Evolutionary conservation across 2,888 invertebrate species (phyloP), one percentile per base, ranked within the genome.

Genomic region (Drosophila cognata): DNA sequence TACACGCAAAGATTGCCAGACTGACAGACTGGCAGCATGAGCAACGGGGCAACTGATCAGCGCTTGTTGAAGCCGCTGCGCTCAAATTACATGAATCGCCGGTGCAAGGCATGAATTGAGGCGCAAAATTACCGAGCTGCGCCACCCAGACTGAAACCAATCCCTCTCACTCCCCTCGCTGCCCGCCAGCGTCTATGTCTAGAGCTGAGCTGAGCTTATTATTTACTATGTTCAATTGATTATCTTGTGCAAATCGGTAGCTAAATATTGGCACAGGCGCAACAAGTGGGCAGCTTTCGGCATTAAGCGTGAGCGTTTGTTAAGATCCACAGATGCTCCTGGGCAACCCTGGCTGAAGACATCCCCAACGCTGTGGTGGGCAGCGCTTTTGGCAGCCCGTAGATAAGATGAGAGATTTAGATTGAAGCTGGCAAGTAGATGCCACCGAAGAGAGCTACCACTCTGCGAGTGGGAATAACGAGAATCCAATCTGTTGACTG

Each of bases 221-320:
- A 85, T 84, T 85, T 82, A 72, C 78, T 73, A 88, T 88, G 89
- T 88, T 81, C 85, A 82, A 86, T 86, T 86, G 85, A 86, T 86
- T 89, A 86, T 86, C 85, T 88, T 60, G 75, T 73, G 85, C 85
- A 81, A 89, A 86, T 89, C 85, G 85, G 85, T 82, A 85, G 89
- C 85, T 82, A 88, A 85, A 80, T 89, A 80, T 85, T 88, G 82
- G 69, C 87, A 81, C 77, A 87, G 84, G 60, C 79, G 71, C 89
- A 87, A 76, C 84, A 87, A 89, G 84, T 84, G 89, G 84, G 87
- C 87, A 85, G 72, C 76, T 21, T 46, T 35, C 57, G 41, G 59
- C 62, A 46, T 13, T 4, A 21, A 61, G 67, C 73, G 76, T 77
- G 71, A 75, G 76, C 71, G 60, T 50, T 33, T 60, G 16, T 18